Evolutionary conservation across 1,140 invertebrate species (phyloP).

Genomic region (Drosophila rufa): DNA sequence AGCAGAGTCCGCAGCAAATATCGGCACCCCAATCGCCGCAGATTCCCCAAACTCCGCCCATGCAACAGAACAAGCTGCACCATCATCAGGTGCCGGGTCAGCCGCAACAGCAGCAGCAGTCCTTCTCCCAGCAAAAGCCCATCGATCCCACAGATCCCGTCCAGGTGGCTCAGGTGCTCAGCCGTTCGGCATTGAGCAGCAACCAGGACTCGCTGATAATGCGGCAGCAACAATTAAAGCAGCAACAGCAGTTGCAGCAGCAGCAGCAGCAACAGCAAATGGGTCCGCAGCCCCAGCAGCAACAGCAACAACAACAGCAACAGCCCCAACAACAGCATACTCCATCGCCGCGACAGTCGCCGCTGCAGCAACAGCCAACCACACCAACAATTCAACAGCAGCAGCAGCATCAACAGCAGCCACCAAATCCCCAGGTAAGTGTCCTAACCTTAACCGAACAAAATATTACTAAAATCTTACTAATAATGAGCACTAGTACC

Average conservation of each 20-base stretch:
- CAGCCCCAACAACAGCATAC: conserved; percentile 53
- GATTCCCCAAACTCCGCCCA: conserved; percentile 70
- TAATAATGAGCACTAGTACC: too few relatives aligned
- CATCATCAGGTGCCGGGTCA: conserved; percentile 55
- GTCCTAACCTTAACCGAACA: too few relatives aligned
- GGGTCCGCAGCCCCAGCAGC: conserved; percentile 56
- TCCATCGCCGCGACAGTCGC: conserved; percentile 41
- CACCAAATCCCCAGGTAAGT: conserved; percentile 46
- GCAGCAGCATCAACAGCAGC: conserved; percentile 41
- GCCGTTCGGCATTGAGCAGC: conserved; percentile 73
- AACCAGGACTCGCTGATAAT: conserved; percentile 82
- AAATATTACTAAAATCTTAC: too few relatives aligned
- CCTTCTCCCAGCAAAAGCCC: conserved; percentile 62
- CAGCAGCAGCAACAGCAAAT: conserved; percentile 64
- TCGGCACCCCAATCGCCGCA: conserved; percentile 77
- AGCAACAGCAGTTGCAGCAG: conserved; percentile 75
- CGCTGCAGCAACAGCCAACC: conserved; percentile 55
- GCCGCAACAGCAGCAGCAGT: conserved; percentile 56
- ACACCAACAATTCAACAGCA: conserved; percentile 44
- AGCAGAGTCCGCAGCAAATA: conserved; percentile 73
- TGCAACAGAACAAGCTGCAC: conserved; percentile 57
- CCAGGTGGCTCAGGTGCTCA: conserved; percentile 79
- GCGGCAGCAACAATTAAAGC: conserved; percentile 79
- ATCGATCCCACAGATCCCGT: conserved; percentile 83
- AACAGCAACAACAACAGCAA: conserved; percentile 30